Evolutionary conservation across 2,888 invertebrate genomes (phyloP).

Genomic region (Candidula unifasciata): DNA sequence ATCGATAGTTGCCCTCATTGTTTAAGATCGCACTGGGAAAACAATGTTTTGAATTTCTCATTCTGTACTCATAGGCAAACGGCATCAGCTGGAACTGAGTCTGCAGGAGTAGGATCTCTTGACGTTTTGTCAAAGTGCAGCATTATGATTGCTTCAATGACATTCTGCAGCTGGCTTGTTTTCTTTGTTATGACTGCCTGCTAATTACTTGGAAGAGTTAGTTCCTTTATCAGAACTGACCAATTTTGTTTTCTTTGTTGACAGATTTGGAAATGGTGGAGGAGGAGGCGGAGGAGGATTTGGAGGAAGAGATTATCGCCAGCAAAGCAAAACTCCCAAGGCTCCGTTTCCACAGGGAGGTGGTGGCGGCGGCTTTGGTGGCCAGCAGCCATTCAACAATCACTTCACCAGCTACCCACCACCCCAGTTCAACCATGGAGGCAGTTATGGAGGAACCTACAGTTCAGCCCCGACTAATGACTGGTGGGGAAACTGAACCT

Average conservation of each 20-base stretch:
- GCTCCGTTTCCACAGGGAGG: constrained; percentile 50
- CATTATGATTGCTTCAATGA: too few species aligned
- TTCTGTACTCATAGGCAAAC: too few species aligned
- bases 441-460: constrained; percentile 76
- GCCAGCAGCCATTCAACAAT: constrained; percentile 56
- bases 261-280: constrained; percentile 45
- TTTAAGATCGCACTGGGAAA: too few species aligned
- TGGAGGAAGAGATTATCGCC: constrained; percentile 79
- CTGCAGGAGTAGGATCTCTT: too few species aligned
- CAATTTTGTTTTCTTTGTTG: neutral
- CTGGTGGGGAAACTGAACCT: constrained; percentile 68
- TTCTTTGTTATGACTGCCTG: too few species aligned
- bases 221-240: too few species aligned
- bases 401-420: constrained; percentile 56
- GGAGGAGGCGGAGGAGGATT: constrained; percentile 35
- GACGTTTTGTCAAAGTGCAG: too few species aligned
- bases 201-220: too few species aligned
- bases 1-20: too few species aligned
- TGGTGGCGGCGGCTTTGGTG: constrained; percentile 6
- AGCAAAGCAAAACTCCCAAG: constrained; percentile 69
- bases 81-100: too few species aligned
- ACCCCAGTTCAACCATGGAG: constrained; percentile 60
- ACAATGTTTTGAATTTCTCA: too few species aligned
- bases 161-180: too few species aligned
- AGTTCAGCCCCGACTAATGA: constrained; percentile 57